Conservation (phyloP, 2,888 invertebrate genomes). For the Lamellibrachia columna region DNA sequence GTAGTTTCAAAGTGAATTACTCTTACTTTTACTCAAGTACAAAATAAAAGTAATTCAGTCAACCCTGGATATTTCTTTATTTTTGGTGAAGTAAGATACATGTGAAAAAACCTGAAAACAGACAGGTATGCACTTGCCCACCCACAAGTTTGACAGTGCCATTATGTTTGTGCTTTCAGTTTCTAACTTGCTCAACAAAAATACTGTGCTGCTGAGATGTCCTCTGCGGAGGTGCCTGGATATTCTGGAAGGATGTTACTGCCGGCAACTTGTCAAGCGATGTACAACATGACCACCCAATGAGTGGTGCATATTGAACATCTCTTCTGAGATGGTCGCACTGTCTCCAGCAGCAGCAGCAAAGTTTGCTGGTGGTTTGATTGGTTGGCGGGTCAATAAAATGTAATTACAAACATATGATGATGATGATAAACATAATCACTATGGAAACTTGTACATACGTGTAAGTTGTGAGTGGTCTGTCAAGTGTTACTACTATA, state of each 20-base stretch:
- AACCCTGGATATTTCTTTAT: too few relatives aligned
- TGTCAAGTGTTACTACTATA: neutral
- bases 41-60: too few relatives aligned
- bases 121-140: neutral
- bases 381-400: neutral
- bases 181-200: neutral
- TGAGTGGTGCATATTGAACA: neutral
- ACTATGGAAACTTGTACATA: slow-evolving; percentile 3
- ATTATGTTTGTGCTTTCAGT: neutral
- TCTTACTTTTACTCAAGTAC: too few relatives aligned
- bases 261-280: neutral
- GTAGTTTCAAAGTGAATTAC: too few relatives aligned
- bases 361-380: neutral
- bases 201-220: neutral
- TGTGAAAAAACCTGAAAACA: neutral
- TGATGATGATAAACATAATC: slow-evolving; percentile 4
- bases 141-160: neutral
- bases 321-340: neutral
- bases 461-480: neutral
- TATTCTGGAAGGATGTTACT: neutral
- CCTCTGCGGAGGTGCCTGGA: neutral
- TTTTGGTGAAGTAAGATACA: too few relatives aligned
- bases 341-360: neutral
- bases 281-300: neutral
- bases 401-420: neutral